Conservation (phyloP, 2,797 vertebrate species). For the Lacerta bilineata region DNA sequence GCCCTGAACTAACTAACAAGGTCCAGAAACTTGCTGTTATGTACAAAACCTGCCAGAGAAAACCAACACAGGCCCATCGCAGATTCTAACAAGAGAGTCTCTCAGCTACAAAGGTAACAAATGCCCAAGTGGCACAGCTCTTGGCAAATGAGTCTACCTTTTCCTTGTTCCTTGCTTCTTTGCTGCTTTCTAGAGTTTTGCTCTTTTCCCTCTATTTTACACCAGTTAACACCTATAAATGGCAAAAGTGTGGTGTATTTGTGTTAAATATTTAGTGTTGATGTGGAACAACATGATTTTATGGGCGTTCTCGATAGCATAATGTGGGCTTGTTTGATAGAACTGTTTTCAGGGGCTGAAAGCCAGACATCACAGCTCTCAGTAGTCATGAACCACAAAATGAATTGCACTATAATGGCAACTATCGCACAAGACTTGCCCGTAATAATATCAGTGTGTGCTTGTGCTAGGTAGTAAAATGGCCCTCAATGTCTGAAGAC, state of each 20-base stretch:
- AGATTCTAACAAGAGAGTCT: conserved; percentile 66
- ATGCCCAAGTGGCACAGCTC: conserved; percentile 50
- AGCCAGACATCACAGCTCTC: not conserved
- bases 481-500: not conserved
- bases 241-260: not conserved
- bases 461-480: not conserved
- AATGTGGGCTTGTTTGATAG: not conserved
- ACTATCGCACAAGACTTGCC: not conserved
- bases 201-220: not conserved
- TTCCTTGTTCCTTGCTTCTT: not conserved
- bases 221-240: not conserved
- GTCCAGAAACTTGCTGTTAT: conserved; percentile 79
- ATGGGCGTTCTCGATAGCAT: not conserved
- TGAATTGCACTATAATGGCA: not conserved
- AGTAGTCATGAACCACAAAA: not conserved
- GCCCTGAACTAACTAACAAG: conserved; percentile 80
- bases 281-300: not conserved
- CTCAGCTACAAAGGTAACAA: conserved; percentile 65
- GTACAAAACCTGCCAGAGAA: conserved; percentile 73
- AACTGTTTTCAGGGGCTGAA: not conserved
- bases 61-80: conserved; percentile 67
- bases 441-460: not conserved
- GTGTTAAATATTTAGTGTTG: not conserved
- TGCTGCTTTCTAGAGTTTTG: not conserved
- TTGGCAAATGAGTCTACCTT: conserved; percentile 51